Conservation (phyloP, 2,888 invertebrate species). For the Diarsia dahlii region DNA sequence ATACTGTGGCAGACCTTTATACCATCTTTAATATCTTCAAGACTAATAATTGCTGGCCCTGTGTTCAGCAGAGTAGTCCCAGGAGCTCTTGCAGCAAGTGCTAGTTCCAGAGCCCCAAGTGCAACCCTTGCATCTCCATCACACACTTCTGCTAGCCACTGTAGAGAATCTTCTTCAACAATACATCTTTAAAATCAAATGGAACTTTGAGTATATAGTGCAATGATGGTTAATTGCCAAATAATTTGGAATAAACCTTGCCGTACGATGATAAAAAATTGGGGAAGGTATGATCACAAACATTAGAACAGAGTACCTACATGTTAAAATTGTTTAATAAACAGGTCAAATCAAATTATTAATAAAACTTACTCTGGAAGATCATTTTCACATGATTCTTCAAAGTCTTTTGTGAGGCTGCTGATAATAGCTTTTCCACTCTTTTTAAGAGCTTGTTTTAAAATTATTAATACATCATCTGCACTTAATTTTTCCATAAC, state of each 20-base stretch:
- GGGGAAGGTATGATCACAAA: not conserved
- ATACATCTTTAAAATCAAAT: slow-evolving; percentile 73
- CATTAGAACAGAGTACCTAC: not conserved
- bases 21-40: slow-evolving; percentile 93
- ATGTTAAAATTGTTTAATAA: not conserved
- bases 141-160: slow-evolving; percentile 94
- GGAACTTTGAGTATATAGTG: not conserved
- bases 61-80: slow-evolving; percentile 68
- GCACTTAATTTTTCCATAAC: slow-evolving; percentile 93
- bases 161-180: slow-evolving; percentile 91
- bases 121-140: slow-evolving; percentile 96
- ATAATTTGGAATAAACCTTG: not conserved
- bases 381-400: slow-evolving; percentile 59
- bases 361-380: slow-evolving; percentile 71
- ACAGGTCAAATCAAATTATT: not conserved
- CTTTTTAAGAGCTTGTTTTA: slow-evolving; percentile 90
- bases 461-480: slow-evolving; percentile 91
- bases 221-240: not conserved
- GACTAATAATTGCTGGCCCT: slow-evolving; percentile 88
- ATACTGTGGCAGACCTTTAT: slow-evolving; percentile 89
- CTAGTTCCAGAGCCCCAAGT: slow-evolving; percentile 94
- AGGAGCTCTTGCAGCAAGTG: slow-evolving; percentile 90
- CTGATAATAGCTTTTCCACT: slow-evolving; percentile 76
- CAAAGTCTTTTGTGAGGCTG: slow-evolving; percentile 68
- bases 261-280: not conserved